Conservation (phyloP, 1,140 invertebrate species). For the Halesus radiatus region DNA sequence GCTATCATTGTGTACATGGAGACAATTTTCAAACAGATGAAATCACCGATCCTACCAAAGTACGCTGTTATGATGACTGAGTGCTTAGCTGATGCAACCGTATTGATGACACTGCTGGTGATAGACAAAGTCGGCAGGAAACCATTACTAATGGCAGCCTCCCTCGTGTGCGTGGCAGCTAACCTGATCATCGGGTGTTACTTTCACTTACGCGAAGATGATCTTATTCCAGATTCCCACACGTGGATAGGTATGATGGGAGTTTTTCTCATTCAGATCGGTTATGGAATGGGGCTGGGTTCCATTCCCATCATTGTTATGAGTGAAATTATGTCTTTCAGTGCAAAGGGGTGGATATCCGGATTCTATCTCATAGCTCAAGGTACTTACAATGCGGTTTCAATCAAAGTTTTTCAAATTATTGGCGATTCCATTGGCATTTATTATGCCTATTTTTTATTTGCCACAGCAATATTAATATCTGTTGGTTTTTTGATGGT, state of each 20-base stretch:
- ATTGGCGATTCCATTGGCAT: constrained; percentile 38
- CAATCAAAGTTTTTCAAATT: constrained; percentile 55
- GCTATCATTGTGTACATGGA: constrained; percentile 55
- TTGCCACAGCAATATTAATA: constrained; percentile 46
- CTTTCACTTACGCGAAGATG: constrained; percentile 40
- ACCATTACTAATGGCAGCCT: constrained; percentile 38
- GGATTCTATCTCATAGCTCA: constrained; percentile 54
- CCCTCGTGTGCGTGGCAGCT: constrained; percentile 42
- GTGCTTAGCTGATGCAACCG: constrained; percentile 44
- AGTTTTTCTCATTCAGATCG: constrained; percentile 51
- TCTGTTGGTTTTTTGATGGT: constrained; percentile 46
- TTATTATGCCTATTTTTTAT: constrained; percentile 50
- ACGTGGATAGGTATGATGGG: constrained; percentile 49
- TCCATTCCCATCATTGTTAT: constrained; percentile 48
- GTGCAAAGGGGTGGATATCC: constrained; percentile 52
- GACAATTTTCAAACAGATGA: constrained; percentile 48
- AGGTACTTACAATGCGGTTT: constrained; percentile 47
- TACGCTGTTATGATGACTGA: constrained; percentile 51
- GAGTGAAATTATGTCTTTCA: constrained; percentile 55
- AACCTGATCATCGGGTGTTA: constrained; percentile 49
- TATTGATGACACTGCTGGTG: constrained; percentile 47
- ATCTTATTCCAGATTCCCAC: constrained; percentile 35
- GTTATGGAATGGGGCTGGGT: constrained; percentile 50
- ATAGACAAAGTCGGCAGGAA: constrained; percentile 54
- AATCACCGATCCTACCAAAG: constrained; percentile 46